Conservation (phyloP, 2,113 vertebrate species). For the Patagioenas fasciata region DNA sequence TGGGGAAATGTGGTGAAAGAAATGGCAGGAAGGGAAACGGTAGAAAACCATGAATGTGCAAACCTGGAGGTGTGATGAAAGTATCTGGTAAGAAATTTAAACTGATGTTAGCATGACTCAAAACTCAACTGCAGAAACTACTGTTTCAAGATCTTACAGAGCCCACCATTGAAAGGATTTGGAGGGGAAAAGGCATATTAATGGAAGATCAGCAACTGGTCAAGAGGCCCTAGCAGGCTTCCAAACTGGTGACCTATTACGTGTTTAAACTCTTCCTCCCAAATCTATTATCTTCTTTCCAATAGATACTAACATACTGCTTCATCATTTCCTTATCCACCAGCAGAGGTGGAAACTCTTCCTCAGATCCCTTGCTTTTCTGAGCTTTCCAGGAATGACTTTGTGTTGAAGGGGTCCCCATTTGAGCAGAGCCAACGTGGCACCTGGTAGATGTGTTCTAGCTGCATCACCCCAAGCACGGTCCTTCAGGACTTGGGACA, state of each 20-base stretch:
- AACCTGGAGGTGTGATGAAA: background rate
- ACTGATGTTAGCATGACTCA: background rate
- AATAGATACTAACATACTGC: background rate
- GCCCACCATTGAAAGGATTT: background rate
- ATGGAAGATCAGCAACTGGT: background rate
- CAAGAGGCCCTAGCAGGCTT: background rate
- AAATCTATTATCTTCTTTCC: background rate
- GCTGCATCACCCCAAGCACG: fast-evolving
- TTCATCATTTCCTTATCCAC: background rate
- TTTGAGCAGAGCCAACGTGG: background rate
- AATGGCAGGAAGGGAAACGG: background rate
- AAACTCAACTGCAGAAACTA: background rate
- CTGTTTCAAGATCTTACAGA: background rate
- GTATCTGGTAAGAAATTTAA: background rate
- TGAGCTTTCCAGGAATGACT: background rate
- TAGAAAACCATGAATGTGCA: background rate
- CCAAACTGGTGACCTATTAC: background rate
- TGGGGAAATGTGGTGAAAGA: background rate
- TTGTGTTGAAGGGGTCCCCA: background rate
- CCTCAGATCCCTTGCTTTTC: background rate
- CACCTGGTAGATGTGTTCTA: background rate
- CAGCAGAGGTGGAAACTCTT: background rate
- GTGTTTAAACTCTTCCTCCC: background rate
- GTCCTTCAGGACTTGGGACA: background rate
- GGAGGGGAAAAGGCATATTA: background rate